A percentile compares a stretch with the other conserved stretches of the same genome.
Conservation (phyloP, 2,113 vertebrate species). For the Litocranius walleri region DNA sequence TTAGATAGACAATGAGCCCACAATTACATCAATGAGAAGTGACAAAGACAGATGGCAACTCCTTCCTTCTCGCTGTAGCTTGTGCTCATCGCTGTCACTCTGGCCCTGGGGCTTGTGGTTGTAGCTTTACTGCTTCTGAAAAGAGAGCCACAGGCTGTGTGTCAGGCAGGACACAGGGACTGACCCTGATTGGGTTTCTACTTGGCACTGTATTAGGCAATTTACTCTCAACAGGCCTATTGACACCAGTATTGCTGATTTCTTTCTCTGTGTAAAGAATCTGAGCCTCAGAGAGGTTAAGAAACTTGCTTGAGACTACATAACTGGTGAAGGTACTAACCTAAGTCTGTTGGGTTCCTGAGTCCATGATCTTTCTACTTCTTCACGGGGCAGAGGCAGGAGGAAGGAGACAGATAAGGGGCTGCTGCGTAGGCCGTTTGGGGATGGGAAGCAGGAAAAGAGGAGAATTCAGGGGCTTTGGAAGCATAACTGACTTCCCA, state of each 20-base stretch:
- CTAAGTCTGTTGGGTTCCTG: neutral
- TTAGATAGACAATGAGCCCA: neutral
- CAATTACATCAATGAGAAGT: neutral
- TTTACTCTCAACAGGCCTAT: neutral
- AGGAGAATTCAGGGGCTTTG: neutral
- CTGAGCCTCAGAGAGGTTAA: neutral
- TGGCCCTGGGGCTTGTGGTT: neutral
- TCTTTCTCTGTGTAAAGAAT: neutral
- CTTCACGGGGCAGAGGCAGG: neutral
- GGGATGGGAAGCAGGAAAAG: neutral
- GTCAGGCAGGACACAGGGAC: neutral
- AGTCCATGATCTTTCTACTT: neutral
- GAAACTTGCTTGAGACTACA: neutral
- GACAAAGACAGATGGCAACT: neutral
- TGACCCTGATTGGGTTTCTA: neutral
- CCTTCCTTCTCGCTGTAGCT: neutral
- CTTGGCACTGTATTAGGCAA: neutral
- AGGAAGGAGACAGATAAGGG: neutral
- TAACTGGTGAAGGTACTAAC: neutral
- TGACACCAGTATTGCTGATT: neutral
- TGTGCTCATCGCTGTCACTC: fast-evolving
- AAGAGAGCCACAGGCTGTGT: neutral
- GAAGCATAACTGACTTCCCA: neutral
- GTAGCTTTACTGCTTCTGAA: neutral
- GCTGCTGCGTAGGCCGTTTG: fast-evolving